Conservation (phyloP, 2,797 vertebrate genomes). For the Ciconia nigra region DNA sequence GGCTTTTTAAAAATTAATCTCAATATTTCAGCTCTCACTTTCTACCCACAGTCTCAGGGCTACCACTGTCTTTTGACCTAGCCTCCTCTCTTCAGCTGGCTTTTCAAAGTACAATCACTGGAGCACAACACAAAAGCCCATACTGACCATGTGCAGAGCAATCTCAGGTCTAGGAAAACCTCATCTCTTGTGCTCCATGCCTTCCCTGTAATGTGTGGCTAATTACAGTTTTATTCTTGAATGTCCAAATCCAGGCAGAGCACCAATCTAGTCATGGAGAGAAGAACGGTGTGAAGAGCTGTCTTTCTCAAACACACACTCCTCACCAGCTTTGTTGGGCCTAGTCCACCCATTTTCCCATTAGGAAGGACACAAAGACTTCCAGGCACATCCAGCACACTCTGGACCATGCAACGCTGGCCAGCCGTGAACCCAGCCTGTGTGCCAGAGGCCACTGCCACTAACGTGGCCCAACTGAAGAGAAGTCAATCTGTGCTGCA, state of each 20-base stretch:
- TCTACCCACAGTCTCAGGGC: not conserved
- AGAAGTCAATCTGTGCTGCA: not conserved
- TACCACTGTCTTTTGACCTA: not conserved
- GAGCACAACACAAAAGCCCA: not conserved
- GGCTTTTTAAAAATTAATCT: not conserved
- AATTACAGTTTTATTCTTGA: not conserved
- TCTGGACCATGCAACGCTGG: rapidly evolving
- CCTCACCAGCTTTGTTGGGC: not conserved
- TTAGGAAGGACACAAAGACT: not conserved
- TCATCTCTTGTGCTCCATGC: not conserved
- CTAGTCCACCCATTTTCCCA: not conserved
- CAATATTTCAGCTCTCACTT: not conserved
- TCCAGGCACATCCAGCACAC: not conserved
- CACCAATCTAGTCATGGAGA: too few relatives aligned
- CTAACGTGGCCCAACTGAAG: not conserved
- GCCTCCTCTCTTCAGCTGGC: not conserved
- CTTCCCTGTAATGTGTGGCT: not conserved
- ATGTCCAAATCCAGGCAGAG: not conserved
- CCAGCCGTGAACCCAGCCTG: rapidly evolving
- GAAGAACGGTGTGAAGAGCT: not conserved
- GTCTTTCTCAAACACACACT: not conserved
- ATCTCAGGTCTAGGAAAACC: not conserved
- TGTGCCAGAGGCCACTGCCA: not conserved
- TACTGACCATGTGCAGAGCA: not conserved
- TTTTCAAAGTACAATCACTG: not conserved